A percentile compares a stretch with the other conserved stretches of the same genome.
Conservation (phyloP, 2,888 invertebrate species). For the Athalia cordata region DNA sequence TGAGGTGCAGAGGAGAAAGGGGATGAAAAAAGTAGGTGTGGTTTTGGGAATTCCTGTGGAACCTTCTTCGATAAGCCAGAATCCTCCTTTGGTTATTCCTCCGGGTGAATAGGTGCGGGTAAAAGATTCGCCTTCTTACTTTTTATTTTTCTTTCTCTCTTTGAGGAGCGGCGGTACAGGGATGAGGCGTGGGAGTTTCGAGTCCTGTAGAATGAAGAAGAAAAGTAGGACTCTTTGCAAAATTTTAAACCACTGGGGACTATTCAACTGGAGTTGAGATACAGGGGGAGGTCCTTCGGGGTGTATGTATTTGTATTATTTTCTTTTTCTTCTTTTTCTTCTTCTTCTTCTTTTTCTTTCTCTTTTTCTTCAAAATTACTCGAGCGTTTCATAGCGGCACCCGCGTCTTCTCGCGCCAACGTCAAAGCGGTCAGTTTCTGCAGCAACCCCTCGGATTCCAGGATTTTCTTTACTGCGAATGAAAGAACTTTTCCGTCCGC, state of each 20-base stretch:
- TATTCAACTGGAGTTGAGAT: background rate
- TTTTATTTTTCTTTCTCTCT: constrained; percentile 1
- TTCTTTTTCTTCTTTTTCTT: background rate
- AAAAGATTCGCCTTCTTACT: too few relatives aligned
- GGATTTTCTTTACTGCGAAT: constrained; percentile 22
- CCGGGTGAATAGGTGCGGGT: background rate
- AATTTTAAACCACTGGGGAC: background rate
- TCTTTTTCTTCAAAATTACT: constrained; percentile 27
- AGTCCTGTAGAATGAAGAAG: background rate
- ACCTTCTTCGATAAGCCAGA: constrained; percentile 12
- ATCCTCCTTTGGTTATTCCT: background rate
- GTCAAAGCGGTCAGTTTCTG: constrained; percentile 29
- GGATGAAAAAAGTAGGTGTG: constrained; percentile 7
- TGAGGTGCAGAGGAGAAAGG: background rate
- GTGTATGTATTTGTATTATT: too few relatives aligned
- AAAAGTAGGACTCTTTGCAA: background rate
- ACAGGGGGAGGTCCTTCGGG: too few relatives aligned
- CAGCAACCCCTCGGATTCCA: constrained; percentile 9
- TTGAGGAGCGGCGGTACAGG: background rate
- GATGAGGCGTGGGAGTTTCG: constrained; percentile 27
- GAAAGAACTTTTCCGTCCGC: constrained; percentile 20
- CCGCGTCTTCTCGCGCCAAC: constrained; percentile 2
- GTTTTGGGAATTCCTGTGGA: background rate
- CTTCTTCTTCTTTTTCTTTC: background rate
- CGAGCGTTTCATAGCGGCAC: constrained; percentile 26